Base-by-base conservation (phyloP, 1,140 invertebrate species). In the Drosophila kurseongensis region DNA sequence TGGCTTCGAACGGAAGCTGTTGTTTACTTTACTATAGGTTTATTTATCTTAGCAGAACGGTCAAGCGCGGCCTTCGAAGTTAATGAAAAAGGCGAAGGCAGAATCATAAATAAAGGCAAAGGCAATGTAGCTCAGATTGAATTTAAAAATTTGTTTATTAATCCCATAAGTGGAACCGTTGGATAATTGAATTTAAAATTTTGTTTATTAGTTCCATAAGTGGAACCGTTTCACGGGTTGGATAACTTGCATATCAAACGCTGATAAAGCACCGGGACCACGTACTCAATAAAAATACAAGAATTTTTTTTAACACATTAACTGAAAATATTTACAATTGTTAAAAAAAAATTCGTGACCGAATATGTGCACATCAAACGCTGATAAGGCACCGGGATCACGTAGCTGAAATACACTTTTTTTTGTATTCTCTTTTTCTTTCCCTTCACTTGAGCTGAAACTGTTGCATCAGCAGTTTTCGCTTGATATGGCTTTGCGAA, bases 331-430 rank as follows among this genome's bases (percentile, higher is more conserved):
- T 14, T 41, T 41, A 6, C 40, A 41, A 41, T 41, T 6, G n/a
- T 41, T 5, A 41, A n/a, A 14, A 41, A 23, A 23, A 23, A 23
- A 23, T 36, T 13, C 13, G 14, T 52, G 29, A 9, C 48, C 29
- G 48, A 51, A 35, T 52, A 36, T 36, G 50, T 36, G 50, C 14
- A 36, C 16, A 52, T 52, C 14, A 52, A 36, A 52, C 14, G 14
- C 14, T 52, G 32, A 52, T 18, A 52, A 51, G 2, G 27, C 27
- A 51, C 48, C 48, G 48, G 48, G 51, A 38, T 13, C 16, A 36
- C 35, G 12, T 10, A 38, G 12, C 45, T 45, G 9, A 48, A 41
- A n/a, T 41, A 41, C 40, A 41, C 14, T n/a, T 13, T 41, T 41
- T 41, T 41, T 41, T 8, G 0, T 41, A 14, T 5, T n/a, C n/a